Base-by-base conservation (phyloP, 2,113 vertebrate species). In the Edolisoma coerulescens region DNA sequence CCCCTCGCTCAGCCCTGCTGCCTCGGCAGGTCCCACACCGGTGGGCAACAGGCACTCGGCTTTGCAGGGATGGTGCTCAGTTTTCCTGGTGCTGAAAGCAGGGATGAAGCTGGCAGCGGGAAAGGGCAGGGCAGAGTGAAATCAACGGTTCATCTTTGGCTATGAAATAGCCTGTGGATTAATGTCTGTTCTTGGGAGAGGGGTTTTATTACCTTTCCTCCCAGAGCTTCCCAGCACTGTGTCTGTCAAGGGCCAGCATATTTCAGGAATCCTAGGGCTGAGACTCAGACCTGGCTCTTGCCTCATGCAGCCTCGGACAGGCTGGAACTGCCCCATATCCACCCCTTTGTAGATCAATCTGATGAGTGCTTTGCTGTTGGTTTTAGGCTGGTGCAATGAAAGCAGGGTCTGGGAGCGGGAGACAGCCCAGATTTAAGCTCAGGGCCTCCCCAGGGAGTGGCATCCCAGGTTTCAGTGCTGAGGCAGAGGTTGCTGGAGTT, bases 161-260 rank as follows among this genome's bases (percentile, higher is more conserved):
- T 9, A 2, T 26, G 33, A 23, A 44, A 52, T 1, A 13, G 20
- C 33, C 47, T 18, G 3, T 27, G 47, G 41, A 27, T 54, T 32
- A 41, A 44, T 1, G 1, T 22, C 32, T 1, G 2, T 3, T 77
- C 33, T 59, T 0, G 0, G 41, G 24, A 74, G 23, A 22, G 32
- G 26, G 30, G 13, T 1, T 57, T 73, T 57, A 41, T 16, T 35
- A 24, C 33, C 33, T 35, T 52, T 65, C 23, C 27, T 59, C 37
- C n/a, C 65, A 35, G 33, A 53, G 37, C 12, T 78, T 74, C 69
- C 24, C 74, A 52, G 73, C 20, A 5, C 39, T 26, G 16, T 1
- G 3, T 33, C 12, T 37, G 7, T 20, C 18, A 3, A 10, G 54
- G 39, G 41, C 16, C 45, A 15, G 61, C 0, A 7, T 27, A 35